phyloP scores from a whole-genome alignment of 1,140 invertebrate genomes.

The Mactra quadrangularis region DNA sequence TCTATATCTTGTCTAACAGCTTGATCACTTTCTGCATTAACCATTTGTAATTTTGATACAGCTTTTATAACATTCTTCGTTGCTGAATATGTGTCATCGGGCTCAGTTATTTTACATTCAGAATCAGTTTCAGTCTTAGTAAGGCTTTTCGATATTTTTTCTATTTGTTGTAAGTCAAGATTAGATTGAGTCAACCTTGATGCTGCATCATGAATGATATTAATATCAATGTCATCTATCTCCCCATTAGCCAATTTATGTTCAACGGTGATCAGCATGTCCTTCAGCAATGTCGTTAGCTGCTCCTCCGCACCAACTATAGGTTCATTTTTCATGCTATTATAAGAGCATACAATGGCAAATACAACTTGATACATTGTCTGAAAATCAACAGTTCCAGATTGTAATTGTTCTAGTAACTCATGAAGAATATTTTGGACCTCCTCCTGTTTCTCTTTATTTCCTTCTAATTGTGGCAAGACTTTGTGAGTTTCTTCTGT shows the following conservation, averaged over 20 bases:
- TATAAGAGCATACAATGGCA: constrained; percentile 49
- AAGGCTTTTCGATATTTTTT: constrained; percentile 7
- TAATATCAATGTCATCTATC: constrained; percentile 1
- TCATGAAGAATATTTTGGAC: constrained; percentile 36
- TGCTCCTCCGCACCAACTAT: background rate
- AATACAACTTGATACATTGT: constrained; percentile 49
- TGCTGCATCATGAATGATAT: constrained; percentile 30
- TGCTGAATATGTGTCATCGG: background rate
- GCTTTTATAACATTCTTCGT: background rate
- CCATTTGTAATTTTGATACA: background rate
- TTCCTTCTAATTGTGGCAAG: background rate
- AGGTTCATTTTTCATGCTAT: constrained; percentile 13
- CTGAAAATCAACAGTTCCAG: constrained; percentile 24
- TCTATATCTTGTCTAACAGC: background rate
- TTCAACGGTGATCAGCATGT: constrained; percentile 31
- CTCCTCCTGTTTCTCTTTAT: constrained; percentile 6
- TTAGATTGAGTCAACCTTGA: background rate
- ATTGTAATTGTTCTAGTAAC: constrained; percentile 17
- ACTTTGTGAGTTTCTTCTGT: constrained; percentile 24
- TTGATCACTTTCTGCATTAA: background rate
- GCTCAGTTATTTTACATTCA: background rate
- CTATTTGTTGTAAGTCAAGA: constrained; percentile 2
- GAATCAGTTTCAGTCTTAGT: background rate
- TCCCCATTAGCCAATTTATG: background rate
- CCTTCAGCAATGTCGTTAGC: background rate